Percentiles rank a stretch among this genome's conserved stretches.
Evolutionary conservation across 2,797 vertebrate genomes (phyloP).

Genomic region (Coregonus sp.): DNA sequence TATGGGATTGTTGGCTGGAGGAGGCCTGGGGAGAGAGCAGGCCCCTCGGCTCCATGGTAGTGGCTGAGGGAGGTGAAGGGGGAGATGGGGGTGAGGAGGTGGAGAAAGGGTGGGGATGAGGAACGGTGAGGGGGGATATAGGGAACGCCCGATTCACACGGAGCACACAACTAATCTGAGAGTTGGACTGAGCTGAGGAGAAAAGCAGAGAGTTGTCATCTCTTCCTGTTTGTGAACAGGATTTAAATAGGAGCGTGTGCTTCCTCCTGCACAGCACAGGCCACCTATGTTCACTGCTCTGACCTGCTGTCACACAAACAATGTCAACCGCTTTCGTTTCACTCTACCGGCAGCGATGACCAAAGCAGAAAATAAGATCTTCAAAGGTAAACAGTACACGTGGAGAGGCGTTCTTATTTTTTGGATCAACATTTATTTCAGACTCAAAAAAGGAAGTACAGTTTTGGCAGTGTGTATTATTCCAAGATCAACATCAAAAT

Average conservation of each 20-base stretch:
- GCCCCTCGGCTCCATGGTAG: neutral
- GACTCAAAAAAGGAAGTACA: conserved; percentile 50
- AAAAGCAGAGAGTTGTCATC: neutral
- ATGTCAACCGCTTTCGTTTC: conserved; percentile 11
- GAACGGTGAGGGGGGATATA: neutral
- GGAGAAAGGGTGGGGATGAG: neutral
- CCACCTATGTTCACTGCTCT: neutral
- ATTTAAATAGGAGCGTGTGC: conserved; percentile 15
- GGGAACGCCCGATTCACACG: conserved; percentile 2
- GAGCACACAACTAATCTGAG: neutral
- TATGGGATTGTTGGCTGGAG: conserved; percentile 55
- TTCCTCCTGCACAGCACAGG: conserved; percentile 9
- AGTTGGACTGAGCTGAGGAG: conserved; percentile 12
- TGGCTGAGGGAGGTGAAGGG: neutral
- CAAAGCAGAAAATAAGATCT: conserved; percentile 24
- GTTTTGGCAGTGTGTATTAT: conserved; percentile 55
- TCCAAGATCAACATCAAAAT: conserved; percentile 36
- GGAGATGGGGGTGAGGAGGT: neutral
- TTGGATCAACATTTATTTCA: conserved; percentile 63
- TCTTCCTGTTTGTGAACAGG: conserved; percentile 26
- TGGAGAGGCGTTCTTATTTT: conserved; percentile 21
- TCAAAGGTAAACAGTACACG: conserved; percentile 1
- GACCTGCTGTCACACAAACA: neutral
- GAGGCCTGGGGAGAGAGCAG: conserved; percentile 18
- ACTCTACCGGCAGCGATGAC: neutral